Evolutionary conservation across 2,113 vertebrate genomes (phyloP), one percentile per base, ranked within the genome.

Genomic region (Desmodus rotundus): DNA sequence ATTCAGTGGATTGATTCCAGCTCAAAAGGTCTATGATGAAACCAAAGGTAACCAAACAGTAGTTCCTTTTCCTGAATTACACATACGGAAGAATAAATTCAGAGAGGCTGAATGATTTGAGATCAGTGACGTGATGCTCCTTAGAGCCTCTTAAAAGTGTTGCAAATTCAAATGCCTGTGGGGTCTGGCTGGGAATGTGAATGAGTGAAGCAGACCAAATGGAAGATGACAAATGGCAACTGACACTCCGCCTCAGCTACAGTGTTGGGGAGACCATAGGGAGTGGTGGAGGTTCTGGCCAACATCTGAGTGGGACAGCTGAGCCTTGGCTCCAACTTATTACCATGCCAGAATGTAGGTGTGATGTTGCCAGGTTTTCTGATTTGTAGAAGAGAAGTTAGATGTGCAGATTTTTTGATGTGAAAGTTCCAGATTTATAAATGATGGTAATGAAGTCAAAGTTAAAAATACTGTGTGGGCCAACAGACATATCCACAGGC

Each of bases 301-400:
- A 74, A n/a, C 16, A 33, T 76, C 38, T 61, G 41, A 81, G 56
- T 56, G 58, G 50, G n/a, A 41, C 3, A 43, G 76, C 41, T 41
- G 22, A 52, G 17, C 3, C 20, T 84, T 67, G 87, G 15, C 31
- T 43, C 28, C 1, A 31, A 31, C n/a, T 72, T 50, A 24, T 84
- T 24, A 45, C 11, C 31, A 8, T 54, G 26, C 3, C 38, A 9
- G 68, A 43, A 73, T 45, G 41, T 36, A 22, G n/a, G 33, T 67
- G 58, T 89, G 73, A 12, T 86, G 31, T 90, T 84, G 76, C 26
- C 68, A 94, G 63, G 70, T 87, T 87, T 85, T 92, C n/a, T 86
- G 45, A 85, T 43, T 78, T 91, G 19, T 61, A 86, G 87, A 92
- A 70, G 41, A 43, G 22, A 86, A 81, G n/a, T 54, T 94, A 31